Evolutionary conservation across 2,888 invertebrate genomes (phyloP).

Genomic region (Drosophila setosimentum): DNA sequence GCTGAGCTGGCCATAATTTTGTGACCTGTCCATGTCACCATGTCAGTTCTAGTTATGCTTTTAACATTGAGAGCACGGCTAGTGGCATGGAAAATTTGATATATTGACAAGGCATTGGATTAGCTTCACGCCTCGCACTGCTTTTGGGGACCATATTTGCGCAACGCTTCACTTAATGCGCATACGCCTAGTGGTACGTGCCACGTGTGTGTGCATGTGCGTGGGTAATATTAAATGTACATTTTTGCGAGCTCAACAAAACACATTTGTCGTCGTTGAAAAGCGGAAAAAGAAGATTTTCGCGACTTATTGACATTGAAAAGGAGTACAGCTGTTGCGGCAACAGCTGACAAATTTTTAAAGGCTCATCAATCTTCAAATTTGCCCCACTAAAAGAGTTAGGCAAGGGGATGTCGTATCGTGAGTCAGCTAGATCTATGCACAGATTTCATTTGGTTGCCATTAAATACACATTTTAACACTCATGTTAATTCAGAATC

Average conservation of each 20-base stretch:
- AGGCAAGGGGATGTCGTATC: slow-evolving; percentile 41
- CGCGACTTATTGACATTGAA: slow-evolving; percentile 68
- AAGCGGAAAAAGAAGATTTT: slow-evolving; percentile 41
- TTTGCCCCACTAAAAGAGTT: slow-evolving; percentile 7
- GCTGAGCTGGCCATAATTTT: slow-evolving; percentile 35
- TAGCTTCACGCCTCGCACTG: slow-evolving; percentile 35
- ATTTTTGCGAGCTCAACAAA: slow-evolving; percentile 53
- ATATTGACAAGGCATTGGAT: slow-evolving; percentile 43
- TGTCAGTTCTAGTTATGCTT: slow-evolving; percentile 1
- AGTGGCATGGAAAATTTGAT: slow-evolving; percentile 55
- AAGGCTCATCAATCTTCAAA: slow-evolving; percentile 70
- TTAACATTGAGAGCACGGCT: slow-evolving; percentile 8
- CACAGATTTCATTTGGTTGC: slow-evolving; percentile 37
- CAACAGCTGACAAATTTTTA: slow-evolving; percentile 57
- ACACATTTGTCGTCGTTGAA: slow-evolving; percentile 31
- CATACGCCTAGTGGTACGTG: slow-evolving; percentile 38
- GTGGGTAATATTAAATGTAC: slow-evolving; percentile 66
- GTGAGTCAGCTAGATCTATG: slow-evolving; percentile 27
- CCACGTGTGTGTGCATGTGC: background rate
- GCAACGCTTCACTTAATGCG: slow-evolving; percentile 46
- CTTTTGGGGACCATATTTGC: slow-evolving; percentile 5
- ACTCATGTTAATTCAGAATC: slow-evolving; percentile 48
- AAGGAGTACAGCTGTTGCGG: slow-evolving; percentile 23
- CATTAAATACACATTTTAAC: slow-evolving; percentile 74
- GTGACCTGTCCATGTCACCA: slow-evolving; percentile 33